Base-by-base conservation (phyloP, 2,888 invertebrate genomes). In the Plagiodera versicolora region DNA sequence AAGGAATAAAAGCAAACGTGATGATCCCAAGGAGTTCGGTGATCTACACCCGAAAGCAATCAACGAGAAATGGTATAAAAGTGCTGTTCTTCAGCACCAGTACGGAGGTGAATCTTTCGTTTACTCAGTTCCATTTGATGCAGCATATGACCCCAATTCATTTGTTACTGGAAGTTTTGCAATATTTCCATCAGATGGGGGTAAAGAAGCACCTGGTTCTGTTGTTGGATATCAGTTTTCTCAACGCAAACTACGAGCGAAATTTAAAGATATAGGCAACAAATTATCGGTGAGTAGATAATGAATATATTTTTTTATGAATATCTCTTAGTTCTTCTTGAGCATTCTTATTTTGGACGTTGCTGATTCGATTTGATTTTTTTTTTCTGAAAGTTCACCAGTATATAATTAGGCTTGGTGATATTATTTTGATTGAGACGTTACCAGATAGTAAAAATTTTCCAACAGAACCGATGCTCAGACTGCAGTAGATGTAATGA, bases 61-160 rank as follows among this genome's bases (percentile, higher is more conserved):
- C 19, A 94, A 95, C 76, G 94, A 95, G 78, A 88, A 91, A 0
- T 95, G 94, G 94, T 95, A 95, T 77, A 91, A 91, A 77, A 89
- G 92, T 64, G 94, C 95, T 0, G 92, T 95, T 3, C 84, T 95
- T 46, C 93, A 94, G 72, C 90, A 94, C 75, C 86, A 88, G 74
- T 85, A 89, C 46, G 90, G 92, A 72, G 90, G 92, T 72, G 88
- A 91, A 35, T 89, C 91, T 0, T 87, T 92, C 72, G 92, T 93
- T 0, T 89, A 90, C 72, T 87, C 91, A 1, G 89, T 93, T 0
- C 89, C 90, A 1, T 86, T 91, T 70, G 72, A 77, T 17, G 68
- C 83, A 47, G 70, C 75, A 3, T 68, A 74, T 30, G 76, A 79
- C 59, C 78, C 82, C 0, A 86, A 89, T 60, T 83, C 88, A 0